Percentiles rank a stretch among this genome's conserved stretches.
These are phyloP conservation scores for Myotis daubentonii DNA, from an alignment of 2,797 vertebrate genomes.

Conservation along the genomic window DNA sequence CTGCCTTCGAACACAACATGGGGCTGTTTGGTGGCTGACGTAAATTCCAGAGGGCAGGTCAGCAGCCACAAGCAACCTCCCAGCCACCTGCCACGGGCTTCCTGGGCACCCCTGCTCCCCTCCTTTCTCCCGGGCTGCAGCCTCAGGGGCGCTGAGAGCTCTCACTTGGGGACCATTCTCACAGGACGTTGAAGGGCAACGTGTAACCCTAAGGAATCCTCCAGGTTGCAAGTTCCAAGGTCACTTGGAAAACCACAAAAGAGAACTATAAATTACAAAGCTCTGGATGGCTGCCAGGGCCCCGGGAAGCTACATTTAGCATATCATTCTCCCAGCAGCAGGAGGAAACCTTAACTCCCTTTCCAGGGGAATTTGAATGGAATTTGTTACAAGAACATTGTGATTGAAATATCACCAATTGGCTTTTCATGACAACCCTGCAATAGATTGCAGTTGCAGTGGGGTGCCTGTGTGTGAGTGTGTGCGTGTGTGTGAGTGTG, in stretches of 20 bases:
- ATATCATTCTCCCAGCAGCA: slow-evolving; percentile 81
- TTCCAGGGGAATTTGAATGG: slow-evolving; percentile 82
- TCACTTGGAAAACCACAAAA: slow-evolving; percentile 76
- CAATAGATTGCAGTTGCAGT: slow-evolving; percentile 46
- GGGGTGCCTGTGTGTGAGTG: neutral
- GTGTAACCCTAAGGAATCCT: slow-evolving; percentile 61
- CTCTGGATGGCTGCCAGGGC: slow-evolving; percentile 85
- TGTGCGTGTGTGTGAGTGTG: too few species aligned
- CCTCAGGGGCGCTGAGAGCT: rapidly evolving
- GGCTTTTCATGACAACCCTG: slow-evolving; percentile 80
- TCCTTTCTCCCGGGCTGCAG: neutral
- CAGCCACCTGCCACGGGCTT: neutral
- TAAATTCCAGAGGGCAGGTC: slow-evolving; percentile 53
- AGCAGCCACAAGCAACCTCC: slow-evolving; percentile 27
- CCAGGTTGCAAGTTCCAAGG: slow-evolving; percentile 80
- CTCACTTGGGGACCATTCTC: rapidly evolving
- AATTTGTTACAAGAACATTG: slow-evolving; percentile 78
- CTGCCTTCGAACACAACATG: slow-evolving; percentile 68
- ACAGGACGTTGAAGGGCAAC: rapidly evolving
- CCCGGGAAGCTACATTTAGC: slow-evolving; percentile 84
- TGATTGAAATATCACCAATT: slow-evolving; percentile 84
- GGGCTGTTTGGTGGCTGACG: slow-evolving; percentile 54
- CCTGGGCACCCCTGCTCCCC: neutral
- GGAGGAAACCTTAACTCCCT: slow-evolving; percentile 82
- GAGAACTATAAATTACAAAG: slow-evolving; percentile 85